Evolutionary conservation across 2,797 vertebrate genomes (phyloP), one percentile per base, ranked within the genome.

Genomic region (Luscinia megarhynchos): DNA sequence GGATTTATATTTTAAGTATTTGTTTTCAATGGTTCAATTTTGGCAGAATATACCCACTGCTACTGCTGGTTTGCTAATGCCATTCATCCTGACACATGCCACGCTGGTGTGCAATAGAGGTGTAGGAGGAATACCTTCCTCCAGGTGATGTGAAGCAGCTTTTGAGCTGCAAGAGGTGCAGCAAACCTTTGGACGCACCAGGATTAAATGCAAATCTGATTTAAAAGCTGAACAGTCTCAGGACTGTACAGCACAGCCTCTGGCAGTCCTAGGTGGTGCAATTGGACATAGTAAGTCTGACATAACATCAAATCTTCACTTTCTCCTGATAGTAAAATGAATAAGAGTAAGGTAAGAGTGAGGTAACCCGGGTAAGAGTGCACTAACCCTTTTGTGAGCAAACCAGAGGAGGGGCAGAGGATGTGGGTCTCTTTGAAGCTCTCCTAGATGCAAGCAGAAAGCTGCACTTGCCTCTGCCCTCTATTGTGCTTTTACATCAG

Each of bases 21-120:
- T 80, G 10, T 14, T 64, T 89, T 67, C 23, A 50, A 0, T 61
- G 8, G 30, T 95, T 75, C 19, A 8, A 0, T 58, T 88, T 51
- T 69, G 32, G 29, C 26, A 59, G 55, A 67, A 16, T 57, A 46
- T 23, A 17, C 22, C 10, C 40, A 8, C 36, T 68, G 54, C 38
- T 72, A 15, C 18, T 62, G 40, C 29, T 67, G 15, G 11, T 84
- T 57, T 50, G 36, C 45, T 48, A 34, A 41, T 24, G 14, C 19
- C 22, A 6, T 32, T 78, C 51, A 19, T 38, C 27, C 59, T 51
- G 61, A 85, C 64, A 12, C 1, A 3, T 12, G 4, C 18, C 36
- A 38, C 2, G 0, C n/a, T 63, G 11, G 4, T 75, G 20, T 75
- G 53, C 23, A n/a, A 1, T 26, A 74, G 45, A 61, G 3, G 15